Evolutionary conservation across 2,888 invertebrate species (phyloP), one percentile per base, ranked within the genome.

Genomic region (Pediacus dermestoides): DNA sequence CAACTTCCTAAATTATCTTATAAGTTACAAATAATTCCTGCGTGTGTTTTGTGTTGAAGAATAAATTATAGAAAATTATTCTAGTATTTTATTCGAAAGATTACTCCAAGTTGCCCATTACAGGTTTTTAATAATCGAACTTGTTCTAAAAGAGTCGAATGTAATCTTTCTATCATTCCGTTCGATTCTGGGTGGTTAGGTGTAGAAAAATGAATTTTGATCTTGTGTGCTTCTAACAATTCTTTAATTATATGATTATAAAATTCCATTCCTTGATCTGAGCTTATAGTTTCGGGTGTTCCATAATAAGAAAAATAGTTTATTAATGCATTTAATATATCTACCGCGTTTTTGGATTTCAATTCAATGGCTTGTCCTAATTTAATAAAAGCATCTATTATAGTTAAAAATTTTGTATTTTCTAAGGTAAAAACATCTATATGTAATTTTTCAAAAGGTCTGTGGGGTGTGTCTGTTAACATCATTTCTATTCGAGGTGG

Each of bases 311-410:
- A 16, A n/a, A 33, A 22, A 10, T 22, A 23, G 1, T 12, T 12
- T 8, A 16, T 21, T 10, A 33, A 9, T 9, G 33, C 33, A 22
- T 33, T 22, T 21, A 11, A 12, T 23, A 22, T 33, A 6, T 33
- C 13, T 6, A 12, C 8, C 4, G 13, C 9, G 22, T 3, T 33
- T 28, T 28, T 28, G 4, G 11, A 3, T 3, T 28, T 3, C 3
- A 28, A 4, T 7, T 3, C 11, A 4, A 28, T 28, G 3, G 28
- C 28, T 28, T 28, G 28, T 3, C 13, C 28, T 13, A 28, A 22
- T 23, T 33, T 33, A 4, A 23, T 9, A 21, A 33, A 33, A 4
- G 22, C 23, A 6, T 33, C 33, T 12, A 11, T 23, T 21, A 33
- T 12, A 2, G 33, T 22, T 9, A 33, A 13, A 33, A 12, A 33